These are phyloP conservation scores for Leptestheria dahalacensis DNA, from an alignment of 1,140 invertebrate species.

Conservation along the genomic window DNA sequence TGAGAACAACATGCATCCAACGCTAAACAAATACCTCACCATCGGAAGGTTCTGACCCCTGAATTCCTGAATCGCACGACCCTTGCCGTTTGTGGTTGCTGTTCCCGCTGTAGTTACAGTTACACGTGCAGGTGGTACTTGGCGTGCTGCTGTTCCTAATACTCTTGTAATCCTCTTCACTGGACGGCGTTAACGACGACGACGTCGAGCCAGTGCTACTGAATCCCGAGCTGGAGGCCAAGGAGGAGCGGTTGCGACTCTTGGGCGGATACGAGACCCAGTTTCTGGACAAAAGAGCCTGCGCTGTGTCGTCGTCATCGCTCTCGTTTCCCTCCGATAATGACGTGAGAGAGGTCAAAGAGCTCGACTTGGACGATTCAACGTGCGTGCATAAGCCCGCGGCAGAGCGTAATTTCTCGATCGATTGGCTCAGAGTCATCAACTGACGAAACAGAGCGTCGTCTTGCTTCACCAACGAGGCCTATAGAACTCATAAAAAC, in stretches of 20 bases:
- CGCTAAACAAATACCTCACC: conserved; percentile 14
- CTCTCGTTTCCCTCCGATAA: conserved; percentile 6
- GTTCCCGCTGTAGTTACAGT: neutral
- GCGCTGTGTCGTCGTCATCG: neutral
- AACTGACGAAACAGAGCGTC: conserved; percentile 25
- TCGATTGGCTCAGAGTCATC: conserved; percentile 23
- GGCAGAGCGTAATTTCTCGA: conserved; percentile 19
- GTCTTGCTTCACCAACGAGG: conserved; percentile 24
- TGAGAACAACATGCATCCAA: no score
- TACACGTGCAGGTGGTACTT: neutral
- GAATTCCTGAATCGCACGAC: conserved; percentile 13
- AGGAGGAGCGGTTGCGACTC: conserved; percentile 7
- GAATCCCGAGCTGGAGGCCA: neutral
- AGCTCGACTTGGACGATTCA: neutral
- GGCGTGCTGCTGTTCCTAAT: neutral
- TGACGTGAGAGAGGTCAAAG: neutral
- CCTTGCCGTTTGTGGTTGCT: conserved; percentile 7
- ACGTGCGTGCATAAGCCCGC: neutral
- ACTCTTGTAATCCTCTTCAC: conserved; percentile 4
- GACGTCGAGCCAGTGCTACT: neutral
- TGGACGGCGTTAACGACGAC: neutral
- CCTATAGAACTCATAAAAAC: conserved; percentile 17
- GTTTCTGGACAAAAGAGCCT: conserved; percentile 2
- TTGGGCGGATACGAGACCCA: conserved; percentile 16
- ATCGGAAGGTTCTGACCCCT: conserved; percentile 14